A percentile compares a stretch with the other conserved stretches of the same genome.
Evolutionary conservation across 2,797 vertebrate species (phyloP).

Genomic region (Phataginus tetradactyla): DNA sequence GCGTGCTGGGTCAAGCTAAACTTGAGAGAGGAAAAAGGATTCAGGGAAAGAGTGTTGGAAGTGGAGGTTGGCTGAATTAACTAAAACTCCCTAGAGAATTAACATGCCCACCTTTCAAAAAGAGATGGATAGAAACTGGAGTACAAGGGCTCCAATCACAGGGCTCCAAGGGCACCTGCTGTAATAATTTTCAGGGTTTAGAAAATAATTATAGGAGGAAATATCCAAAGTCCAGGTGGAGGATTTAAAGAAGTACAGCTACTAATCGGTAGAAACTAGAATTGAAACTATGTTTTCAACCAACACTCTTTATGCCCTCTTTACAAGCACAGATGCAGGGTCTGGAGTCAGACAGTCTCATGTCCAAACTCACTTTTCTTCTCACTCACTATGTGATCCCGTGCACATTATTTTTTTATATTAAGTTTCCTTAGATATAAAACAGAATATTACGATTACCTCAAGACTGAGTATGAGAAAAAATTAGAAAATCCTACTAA

Average conservation of each 20-base stretch:
- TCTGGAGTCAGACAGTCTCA: not conserved
- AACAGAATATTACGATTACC: not conserved
- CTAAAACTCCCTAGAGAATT: not conserved
- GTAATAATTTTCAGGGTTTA: not conserved
- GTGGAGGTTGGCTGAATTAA: not conserved
- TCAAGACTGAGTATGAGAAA: not conserved
- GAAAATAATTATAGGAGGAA: not conserved
- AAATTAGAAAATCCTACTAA: not conserved
- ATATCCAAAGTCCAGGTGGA: not conserved
- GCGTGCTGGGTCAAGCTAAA: not conserved
- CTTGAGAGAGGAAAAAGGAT: not conserved
- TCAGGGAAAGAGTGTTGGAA: not conserved
- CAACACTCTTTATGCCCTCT: not conserved
- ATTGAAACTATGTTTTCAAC: not conserved
- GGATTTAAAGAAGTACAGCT: not conserved
- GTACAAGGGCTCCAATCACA: not conserved
- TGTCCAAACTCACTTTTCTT: not conserved
- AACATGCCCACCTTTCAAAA: not conserved
- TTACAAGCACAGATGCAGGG: not conserved
- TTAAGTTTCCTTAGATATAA: not conserved
- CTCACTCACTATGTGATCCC: not conserved
- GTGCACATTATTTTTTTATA: not conserved
- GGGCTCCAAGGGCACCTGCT: not conserved
- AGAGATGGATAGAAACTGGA: not conserved
- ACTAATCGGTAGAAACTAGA: not conserved